phyloP scores from a whole-genome alignment of 1,140 invertebrate species.

The Diorhabda carinulata region DNA sequence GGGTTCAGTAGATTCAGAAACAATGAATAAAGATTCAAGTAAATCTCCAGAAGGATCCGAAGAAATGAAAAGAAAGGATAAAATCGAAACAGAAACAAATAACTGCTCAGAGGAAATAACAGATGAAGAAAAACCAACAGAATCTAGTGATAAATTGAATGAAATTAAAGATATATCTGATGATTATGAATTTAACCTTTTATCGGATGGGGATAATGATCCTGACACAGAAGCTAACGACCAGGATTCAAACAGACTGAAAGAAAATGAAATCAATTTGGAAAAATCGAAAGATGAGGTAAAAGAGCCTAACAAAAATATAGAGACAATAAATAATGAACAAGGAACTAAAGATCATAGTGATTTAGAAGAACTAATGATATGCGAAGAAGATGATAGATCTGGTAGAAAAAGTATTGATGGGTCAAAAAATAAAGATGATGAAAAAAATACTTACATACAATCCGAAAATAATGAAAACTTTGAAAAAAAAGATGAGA shows the following conservation, averaged over 20 bases:
- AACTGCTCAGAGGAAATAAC: not conserved
- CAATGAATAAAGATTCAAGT: not conserved
- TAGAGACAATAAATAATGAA: not conserved
- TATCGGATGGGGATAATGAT: not conserved
- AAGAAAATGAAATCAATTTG: no score
- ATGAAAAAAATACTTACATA: not conserved
- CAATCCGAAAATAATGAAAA: no score
- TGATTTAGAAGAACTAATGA: not conserved
- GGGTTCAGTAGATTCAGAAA: no score
- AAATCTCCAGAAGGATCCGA: not conserved
- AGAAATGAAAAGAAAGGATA: not conserved
- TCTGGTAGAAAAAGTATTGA: not conserved
- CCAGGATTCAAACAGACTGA: no score
- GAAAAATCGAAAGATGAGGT: no score
- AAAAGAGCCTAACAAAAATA: no score
- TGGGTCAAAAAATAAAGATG: not conserved
- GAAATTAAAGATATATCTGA: not conserved
- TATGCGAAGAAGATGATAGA: not conserved
- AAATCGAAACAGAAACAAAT: not conserved
- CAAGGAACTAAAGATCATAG: not conserved
- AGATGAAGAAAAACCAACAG: not conserved
- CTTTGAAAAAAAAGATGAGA: no score
- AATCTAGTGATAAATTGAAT: not conserved
- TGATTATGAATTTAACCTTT: slow-evolving; percentile 10
- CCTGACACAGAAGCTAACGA: no score